Evolutionary conservation across 2,113 vertebrate species (phyloP).

Genomic region (Alexandromys fortis): DNA sequence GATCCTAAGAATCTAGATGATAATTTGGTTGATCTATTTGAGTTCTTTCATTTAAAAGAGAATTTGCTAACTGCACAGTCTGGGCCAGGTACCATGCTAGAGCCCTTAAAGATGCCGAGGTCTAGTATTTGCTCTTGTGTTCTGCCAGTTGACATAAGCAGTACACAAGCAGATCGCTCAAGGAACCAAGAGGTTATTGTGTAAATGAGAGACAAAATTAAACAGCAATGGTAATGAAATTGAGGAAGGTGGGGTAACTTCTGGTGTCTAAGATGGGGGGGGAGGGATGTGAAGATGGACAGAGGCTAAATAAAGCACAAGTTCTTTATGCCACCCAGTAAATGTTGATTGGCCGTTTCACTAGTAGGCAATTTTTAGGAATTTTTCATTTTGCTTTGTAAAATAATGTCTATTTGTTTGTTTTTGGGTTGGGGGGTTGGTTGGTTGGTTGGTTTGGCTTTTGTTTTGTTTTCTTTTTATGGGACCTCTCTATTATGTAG

Average conservation of each 20-base stretch:
- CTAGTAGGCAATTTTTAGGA: neutral
- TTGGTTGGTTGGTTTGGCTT: neutral
- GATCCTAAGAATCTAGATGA: conserved; percentile 18
- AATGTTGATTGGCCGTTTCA: neutral
- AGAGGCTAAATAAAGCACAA: neutral
- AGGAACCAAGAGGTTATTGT: neutral
- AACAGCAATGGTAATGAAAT: neutral
- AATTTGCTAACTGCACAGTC: neutral
- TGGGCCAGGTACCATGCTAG: neutral
- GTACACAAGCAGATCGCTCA: neutral
- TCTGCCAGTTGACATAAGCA: neutral
- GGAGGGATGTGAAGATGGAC: neutral
- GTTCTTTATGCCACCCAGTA: neutral
- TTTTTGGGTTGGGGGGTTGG: neutral
- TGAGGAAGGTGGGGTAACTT: neutral
- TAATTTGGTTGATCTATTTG: conserved; percentile 41
- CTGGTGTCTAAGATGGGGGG: neutral
- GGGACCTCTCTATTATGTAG: neutral
- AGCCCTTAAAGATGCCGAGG: neutral
- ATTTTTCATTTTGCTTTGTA: neutral
- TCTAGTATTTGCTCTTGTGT: neutral
- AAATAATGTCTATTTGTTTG: neutral
- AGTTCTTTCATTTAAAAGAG: conserved; percentile 29
- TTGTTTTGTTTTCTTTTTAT: neutral
- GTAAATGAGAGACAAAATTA: neutral